phyloP scores from a whole-genome alignment of 1,140 invertebrate species.

The Augochlora pura region DNA sequence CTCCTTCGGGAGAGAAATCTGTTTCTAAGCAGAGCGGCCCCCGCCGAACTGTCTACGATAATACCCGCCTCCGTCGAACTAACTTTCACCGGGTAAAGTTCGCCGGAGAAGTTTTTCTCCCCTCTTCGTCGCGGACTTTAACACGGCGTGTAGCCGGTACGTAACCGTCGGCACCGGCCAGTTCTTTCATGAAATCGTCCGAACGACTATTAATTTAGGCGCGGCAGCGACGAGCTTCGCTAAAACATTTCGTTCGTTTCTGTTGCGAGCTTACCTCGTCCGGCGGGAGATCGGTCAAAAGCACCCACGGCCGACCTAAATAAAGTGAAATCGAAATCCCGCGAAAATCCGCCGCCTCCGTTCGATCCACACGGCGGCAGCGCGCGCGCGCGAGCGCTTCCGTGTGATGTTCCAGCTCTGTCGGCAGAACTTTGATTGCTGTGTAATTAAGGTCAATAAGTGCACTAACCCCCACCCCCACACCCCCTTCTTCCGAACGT shows the following conservation, averaged over 20 bases:
- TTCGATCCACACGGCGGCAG: not conserved
- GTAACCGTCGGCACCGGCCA: not conserved
- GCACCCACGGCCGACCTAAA: not conserved
- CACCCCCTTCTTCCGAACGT: not conserved
- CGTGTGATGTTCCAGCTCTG: constrained; percentile 23
- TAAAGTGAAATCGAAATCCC: constrained; percentile 11
- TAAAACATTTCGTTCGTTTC: not conserved
- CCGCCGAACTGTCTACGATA: constrained; percentile 37
- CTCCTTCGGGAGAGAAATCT: constrained; percentile 32
- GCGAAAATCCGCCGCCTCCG: not conserved
- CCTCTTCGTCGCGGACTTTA: constrained; percentile 11
- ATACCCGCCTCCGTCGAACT: constrained; percentile 39
- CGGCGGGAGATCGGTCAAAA: constrained; percentile 11
- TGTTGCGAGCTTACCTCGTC: too few relatives aligned
- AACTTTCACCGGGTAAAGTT: constrained; percentile 48
- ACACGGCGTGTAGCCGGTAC: not conserved
- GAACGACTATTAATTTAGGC: constrained; percentile 50
- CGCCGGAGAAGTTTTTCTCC: constrained; percentile 41
- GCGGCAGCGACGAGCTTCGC: not conserved
- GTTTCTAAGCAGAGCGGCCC: constrained; percentile 39
- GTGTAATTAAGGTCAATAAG: constrained; percentile 32
- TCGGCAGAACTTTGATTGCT: constrained; percentile 26
- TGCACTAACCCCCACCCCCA: too few relatives aligned
- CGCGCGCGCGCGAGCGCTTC: too few relatives aligned
- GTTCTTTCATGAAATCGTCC: constrained; percentile 18